Evolutionary conservation across 92 coral and sea anemone species (phyloP).

Genomic region (Meandrina meandrites): DNA sequence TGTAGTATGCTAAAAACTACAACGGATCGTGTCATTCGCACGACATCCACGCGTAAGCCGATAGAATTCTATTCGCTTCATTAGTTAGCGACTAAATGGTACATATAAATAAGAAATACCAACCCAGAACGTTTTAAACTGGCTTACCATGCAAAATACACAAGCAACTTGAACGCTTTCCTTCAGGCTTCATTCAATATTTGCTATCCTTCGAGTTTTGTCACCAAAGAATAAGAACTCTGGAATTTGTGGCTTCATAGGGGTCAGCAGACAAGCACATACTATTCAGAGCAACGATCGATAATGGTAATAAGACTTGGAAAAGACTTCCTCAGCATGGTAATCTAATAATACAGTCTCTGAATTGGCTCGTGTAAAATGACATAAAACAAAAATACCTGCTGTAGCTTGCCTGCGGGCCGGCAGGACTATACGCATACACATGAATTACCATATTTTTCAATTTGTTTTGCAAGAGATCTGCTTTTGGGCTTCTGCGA

Average conservation of each 20-base stretch:
- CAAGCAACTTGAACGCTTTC: background rate
- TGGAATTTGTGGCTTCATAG: background rate
- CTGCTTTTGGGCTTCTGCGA: too few relatives aligned
- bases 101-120: background rate
- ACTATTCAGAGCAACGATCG: background rate
- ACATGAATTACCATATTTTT: background rate
- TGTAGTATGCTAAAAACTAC: too few relatives aligned
- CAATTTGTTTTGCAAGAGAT: too few relatives aligned
- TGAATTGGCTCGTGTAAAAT: background rate
- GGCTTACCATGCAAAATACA: background rate
- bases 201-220: background rate
- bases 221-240: background rate
- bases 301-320: background rate
- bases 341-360: background rate
- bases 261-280: background rate
- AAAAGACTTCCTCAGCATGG: background rate
- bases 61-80: conserved; percentile 21
- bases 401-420: background rate
- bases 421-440: background rate
- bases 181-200: background rate
- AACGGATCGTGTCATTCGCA: background rate
- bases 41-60: conserved; percentile 35
- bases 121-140: background rate
- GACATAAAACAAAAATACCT: background rate
- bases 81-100: background rate